phyloP scores from a whole-genome alignment of 2,113 vertebrate species.

The Hemiscyllium ocellatum region DNA sequence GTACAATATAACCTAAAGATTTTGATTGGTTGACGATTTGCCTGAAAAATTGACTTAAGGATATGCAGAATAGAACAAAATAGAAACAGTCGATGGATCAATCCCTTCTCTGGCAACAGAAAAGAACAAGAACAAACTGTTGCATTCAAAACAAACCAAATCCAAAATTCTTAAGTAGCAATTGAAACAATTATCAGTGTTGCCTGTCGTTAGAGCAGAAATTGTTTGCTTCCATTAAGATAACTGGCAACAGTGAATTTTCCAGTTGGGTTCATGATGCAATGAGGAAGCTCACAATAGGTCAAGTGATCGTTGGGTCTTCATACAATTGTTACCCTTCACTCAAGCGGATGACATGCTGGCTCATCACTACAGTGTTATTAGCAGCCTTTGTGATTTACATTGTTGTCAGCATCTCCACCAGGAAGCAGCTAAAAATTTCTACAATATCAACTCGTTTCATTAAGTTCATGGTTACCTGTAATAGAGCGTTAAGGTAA shows the following conservation, averaged over 20 bases:
- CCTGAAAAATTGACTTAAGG: not conserved
- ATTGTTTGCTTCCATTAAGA: not conserved
- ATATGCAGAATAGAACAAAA: not conserved
- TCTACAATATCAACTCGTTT: not conserved
- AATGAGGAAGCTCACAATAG: not conserved
- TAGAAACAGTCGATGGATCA: not conserved
- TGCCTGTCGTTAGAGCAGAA: not conserved
- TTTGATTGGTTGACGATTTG: not conserved
- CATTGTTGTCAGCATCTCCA: not conserved
- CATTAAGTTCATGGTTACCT: not conserved
- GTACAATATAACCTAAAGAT: not conserved
- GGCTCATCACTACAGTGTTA: not conserved
- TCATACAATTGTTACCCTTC: not conserved
- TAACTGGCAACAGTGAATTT: not conserved
- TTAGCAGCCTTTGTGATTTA: not conserved
- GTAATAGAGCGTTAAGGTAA: not conserved
- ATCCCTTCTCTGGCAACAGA: not conserved
- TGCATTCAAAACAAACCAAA: not conserved
- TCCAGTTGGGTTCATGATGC: not conserved
- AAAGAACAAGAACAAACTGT: conserved; percentile 20
- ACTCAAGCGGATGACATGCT: not conserved
- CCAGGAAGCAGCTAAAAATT: not conserved
- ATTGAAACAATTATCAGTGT: not conserved
- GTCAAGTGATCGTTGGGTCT: not conserved
- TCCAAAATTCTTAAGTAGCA: not conserved